Evolutionary conservation across 1,140 invertebrate species (phyloP).

Genomic region (Oncopodura yosiiana): DNA sequence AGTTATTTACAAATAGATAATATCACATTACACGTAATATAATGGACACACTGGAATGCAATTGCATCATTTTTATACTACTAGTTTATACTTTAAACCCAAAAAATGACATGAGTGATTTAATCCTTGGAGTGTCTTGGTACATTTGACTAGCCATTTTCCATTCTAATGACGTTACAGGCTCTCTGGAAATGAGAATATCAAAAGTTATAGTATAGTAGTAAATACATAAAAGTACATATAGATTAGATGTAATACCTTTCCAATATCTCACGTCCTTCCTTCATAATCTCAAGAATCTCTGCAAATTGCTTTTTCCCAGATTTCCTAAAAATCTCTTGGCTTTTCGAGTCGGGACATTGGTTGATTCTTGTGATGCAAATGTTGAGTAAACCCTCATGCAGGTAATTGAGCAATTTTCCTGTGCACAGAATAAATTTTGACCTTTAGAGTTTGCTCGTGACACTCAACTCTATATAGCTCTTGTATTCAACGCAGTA

Average conservation of each 20-base stretch:
- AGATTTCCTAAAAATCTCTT: slow-evolving; percentile 14
- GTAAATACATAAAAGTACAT: background rate
- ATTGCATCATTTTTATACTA: background rate
- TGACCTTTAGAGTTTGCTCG: no score
- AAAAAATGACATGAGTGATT: slow-evolving; percentile 19
- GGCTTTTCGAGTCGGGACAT: slow-evolving; percentile 7
- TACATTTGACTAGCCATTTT: slow-evolving; percentile 5
- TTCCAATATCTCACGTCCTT: slow-evolving; percentile 10
- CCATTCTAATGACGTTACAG: background rate
- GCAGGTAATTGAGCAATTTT: slow-evolving; percentile 19
- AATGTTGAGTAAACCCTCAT: slow-evolving; percentile 16
- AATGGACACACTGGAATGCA: background rate
- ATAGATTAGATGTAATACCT: background rate
- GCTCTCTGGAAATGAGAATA: background rate
- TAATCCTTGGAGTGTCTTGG: slow-evolving; percentile 4
- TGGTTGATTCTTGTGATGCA: slow-evolving; percentile 4
- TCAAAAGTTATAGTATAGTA: background rate
- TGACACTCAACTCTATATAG: no score
- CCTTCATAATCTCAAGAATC: slow-evolving; percentile 17
- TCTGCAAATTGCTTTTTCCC: slow-evolving; percentile 22
- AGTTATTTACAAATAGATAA: background rate
- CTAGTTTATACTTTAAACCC: slow-evolving; percentile 14
- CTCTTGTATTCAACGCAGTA: no score
- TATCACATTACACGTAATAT: background rate
- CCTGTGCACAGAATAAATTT: slow-evolving; percentile 7